A percentile compares a stretch with the other conserved stretches of the same genome.
These are phyloP conservation scores for Cynoglossus semilaevis DNA, from an alignment of 2,113 vertebrate species.

Conservation along the genomic window DNA sequence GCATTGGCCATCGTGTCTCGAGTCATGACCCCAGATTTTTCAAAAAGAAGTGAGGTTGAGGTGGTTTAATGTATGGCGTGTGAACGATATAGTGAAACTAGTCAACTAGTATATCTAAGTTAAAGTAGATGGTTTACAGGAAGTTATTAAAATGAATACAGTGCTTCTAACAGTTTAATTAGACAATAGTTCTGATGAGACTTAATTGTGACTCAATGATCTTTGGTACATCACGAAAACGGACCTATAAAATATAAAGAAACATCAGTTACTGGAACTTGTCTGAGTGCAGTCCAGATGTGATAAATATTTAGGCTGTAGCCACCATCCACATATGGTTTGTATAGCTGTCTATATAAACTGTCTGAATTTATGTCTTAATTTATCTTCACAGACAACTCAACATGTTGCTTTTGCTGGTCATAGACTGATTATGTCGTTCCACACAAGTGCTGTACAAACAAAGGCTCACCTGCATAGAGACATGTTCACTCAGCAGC, in stretches of 20 bases:
- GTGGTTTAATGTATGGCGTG: no score
- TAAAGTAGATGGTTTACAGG: no score
- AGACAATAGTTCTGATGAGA: no score
- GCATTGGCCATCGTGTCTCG: no score
- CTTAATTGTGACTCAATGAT: no score
- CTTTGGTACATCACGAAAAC: no score
- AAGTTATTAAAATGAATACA: no score
- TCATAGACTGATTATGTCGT: background rate
- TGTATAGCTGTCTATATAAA: background rate
- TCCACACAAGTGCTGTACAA: background rate
- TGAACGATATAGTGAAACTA: no score
- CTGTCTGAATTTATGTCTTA: background rate
- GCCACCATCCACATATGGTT: background rate
- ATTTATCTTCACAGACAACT: background rate
- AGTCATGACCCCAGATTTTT: no score
- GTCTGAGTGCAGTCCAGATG: background rate
- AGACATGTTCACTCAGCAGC: background rate
- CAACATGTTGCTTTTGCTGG: background rate
- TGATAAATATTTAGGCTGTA: background rate
- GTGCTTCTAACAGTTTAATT: no score
- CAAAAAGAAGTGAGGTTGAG: no score
- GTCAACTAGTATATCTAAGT: no score
- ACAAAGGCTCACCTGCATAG: background rate
- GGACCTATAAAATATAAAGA: background rate
- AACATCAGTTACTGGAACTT: background rate